Percentiles rank a stretch among this genome's conserved stretches.
Conservation (phyloP, 2,797 vertebrate genomes). For the Phrynocephalus guinanensis region DNA sequence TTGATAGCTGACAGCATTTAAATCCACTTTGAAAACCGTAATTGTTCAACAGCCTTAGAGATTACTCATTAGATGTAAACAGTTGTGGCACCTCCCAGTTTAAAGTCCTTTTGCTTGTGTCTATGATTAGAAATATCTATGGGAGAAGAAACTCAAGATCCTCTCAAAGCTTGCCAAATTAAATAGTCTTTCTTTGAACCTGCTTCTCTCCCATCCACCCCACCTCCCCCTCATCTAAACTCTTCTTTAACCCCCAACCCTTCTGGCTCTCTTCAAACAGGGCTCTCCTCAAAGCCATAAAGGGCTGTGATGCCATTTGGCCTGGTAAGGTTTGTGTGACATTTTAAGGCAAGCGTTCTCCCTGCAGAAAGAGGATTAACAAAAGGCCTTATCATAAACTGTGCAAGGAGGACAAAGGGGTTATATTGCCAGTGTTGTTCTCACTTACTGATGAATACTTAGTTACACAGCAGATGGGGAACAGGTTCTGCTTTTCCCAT, state of each 20-base stretch:
- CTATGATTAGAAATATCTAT: neutral
- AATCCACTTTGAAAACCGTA: neutral
- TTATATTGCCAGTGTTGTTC: neutral
- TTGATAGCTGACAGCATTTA: neutral
- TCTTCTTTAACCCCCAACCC: neutral
- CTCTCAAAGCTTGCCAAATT: neutral
- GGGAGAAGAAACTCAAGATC: neutral
- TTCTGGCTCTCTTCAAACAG: neutral
- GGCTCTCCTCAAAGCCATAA: neutral
- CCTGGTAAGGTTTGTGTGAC: neutral
- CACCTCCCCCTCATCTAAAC: neutral
- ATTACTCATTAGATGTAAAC: conserved; percentile 1
- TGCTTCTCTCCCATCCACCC: neutral
- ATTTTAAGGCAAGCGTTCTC: neutral
- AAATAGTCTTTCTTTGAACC: neutral
- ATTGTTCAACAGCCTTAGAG: neutral
- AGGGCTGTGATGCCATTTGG: neutral
- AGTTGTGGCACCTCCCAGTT: neutral
- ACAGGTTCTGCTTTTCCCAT: neutral
- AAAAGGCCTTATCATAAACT: neutral
- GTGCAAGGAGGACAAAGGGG: neutral
- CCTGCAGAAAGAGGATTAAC: neutral
- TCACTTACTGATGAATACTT: neutral
- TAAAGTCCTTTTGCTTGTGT: neutral
- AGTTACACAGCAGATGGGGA: neutral